Percentiles rank a stretch among this genome's conserved stretches.
These are phyloP conservation scores for Aythya baeri DNA, from an alignment of 2,113 vertebrate genomes.

Conservation along the genomic window DNA sequence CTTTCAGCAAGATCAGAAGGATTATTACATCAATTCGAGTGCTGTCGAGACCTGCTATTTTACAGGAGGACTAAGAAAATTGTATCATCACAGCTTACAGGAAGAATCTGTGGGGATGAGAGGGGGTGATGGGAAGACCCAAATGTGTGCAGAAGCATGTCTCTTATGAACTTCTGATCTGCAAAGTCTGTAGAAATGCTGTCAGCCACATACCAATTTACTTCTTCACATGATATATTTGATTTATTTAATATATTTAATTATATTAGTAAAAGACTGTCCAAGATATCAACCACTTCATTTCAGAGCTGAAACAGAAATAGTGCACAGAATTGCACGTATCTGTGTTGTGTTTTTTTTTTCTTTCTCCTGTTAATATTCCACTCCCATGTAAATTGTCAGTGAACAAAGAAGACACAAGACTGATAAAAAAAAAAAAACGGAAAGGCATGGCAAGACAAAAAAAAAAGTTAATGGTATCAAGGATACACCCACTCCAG, in stretches of 20 bases:
- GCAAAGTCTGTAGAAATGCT: background rate
- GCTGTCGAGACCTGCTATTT: background rate
- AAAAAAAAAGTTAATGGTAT: background rate
- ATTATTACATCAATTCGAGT: background rate
- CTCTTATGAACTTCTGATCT: background rate
- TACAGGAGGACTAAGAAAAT: background rate
- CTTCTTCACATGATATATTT: background rate
- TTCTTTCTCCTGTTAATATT: background rate
- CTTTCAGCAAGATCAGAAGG: background rate
- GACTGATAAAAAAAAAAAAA: background rate
- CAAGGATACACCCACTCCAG: slow-evolving; percentile 99
- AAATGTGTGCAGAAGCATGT: fast-evolving
- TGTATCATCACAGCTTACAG: background rate
- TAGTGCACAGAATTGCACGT: background rate
- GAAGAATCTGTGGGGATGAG: background rate
- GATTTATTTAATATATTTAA: background rate
- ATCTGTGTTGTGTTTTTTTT: background rate
- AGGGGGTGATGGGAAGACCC: background rate
- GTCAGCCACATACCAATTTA: background rate
- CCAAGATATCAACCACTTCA: background rate
- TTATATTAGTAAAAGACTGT: background rate
- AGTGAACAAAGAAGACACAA: background rate
- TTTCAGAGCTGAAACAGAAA: background rate
- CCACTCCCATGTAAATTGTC: background rate
- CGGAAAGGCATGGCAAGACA: background rate